These are phyloP conservation scores for Paralvinella palmiformis DNA, from an alignment of 1,140 invertebrate species.

Conservation along the genomic window DNA sequence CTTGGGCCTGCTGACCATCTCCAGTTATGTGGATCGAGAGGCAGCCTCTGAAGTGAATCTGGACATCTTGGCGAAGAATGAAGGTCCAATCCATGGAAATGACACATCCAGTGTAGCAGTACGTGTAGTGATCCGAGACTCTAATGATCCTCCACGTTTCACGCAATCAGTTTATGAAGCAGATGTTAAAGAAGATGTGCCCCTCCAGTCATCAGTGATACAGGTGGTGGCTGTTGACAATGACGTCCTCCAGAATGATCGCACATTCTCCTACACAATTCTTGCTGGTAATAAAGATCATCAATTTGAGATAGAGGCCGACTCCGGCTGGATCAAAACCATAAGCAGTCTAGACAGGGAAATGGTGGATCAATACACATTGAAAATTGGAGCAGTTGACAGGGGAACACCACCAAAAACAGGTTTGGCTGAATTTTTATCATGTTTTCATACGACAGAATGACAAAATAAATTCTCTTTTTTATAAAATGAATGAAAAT, in stretches of 20 bases:
- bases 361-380: constrained; percentile 64
- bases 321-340: constrained; percentile 82
- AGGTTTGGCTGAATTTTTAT: constrained; percentile 51
- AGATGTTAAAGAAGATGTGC: constrained; percentile 68
- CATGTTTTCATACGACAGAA: neutral
- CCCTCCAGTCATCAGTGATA: constrained; percentile 65
- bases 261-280: constrained; percentile 89
- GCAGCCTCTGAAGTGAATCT: constrained; percentile 83
- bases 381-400: constrained; percentile 86
- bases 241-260: constrained; percentile 83
- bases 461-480: too few relatives aligned
- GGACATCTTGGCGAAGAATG: constrained; percentile 90
- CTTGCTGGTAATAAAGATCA: constrained; percentile 73
- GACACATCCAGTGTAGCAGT: constrained; percentile 93
- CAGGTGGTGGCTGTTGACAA: constrained; percentile 82
- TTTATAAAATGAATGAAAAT: too few relatives aligned
- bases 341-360: constrained; percentile 85
- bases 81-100: constrained; percentile 83
- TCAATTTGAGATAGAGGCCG: constrained; percentile 71
- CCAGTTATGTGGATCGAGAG: constrained; percentile 73
- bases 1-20: constrained; percentile 68
- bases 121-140: constrained; percentile 86
- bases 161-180: constrained; percentile 67
- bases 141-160: constrained; percentile 89
- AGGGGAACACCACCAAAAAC: constrained; percentile 71